phyloP scores from a whole-genome alignment of 2,888 invertebrate genomes.

The Melinaea menophilus region DNA sequence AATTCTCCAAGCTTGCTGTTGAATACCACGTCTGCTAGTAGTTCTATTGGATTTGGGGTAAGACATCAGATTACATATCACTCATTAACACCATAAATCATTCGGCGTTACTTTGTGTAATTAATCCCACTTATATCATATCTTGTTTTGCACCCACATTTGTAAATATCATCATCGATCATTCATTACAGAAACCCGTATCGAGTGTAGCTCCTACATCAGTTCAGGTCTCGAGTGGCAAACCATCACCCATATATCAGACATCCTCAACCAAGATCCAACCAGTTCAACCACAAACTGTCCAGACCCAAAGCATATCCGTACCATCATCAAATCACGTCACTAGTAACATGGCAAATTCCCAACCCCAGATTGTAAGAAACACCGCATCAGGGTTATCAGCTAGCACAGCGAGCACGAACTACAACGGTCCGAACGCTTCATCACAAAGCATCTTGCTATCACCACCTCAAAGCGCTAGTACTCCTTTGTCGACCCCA shows the following conservation, averaged over 20 bases:
- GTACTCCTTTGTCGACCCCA: constrained; percentile 78
- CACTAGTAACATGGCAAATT: constrained; percentile 65
- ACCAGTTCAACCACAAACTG: constrained; percentile 87
- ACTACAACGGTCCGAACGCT: constrained; percentile 61
- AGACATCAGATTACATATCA: constrained; percentile 37
- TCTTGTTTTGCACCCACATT: constrained; percentile 41
- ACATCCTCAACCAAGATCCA: constrained; percentile 89
- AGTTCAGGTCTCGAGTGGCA: constrained; percentile 80
- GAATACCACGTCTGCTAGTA: constrained; percentile 58
- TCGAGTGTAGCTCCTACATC: constrained; percentile 91
- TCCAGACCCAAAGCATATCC: constrained; percentile 69
- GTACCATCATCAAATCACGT: constrained; percentile 63
- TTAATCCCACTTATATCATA: constrained; percentile 38
- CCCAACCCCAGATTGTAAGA: constrained; percentile 75
- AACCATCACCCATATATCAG: constrained; percentile 87
- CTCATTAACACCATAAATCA: constrained; percentile 23
- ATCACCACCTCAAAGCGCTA: constrained; percentile 80
- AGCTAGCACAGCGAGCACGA: constrained; percentile 67
- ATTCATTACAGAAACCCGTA: constrained; percentile 86
- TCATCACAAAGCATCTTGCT: constrained; percentile 69
- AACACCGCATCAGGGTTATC: constrained; percentile 73
- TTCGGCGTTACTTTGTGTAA: constrained; percentile 10
- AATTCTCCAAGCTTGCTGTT: constrained; percentile 66
- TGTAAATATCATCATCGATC: constrained; percentile 72
- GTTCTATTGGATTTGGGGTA: constrained; percentile 72